Evolutionary conservation across 1,140 invertebrate genomes (phyloP), one percentile per base, ranked within the genome.

Genomic region (Vanessa atalanta): DNA sequence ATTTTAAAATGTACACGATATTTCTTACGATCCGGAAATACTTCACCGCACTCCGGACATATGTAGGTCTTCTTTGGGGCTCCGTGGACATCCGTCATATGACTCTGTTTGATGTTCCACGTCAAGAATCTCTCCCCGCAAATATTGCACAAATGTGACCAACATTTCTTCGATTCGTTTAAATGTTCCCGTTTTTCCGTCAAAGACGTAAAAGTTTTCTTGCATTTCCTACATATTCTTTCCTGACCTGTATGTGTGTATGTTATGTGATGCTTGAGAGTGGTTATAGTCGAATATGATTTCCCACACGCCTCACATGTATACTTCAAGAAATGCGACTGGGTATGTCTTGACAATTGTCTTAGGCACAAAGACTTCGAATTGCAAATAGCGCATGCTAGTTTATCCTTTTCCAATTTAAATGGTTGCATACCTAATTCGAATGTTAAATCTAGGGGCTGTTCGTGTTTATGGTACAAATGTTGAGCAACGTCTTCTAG

Each of bases 261-360:
- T 0, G 79, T 78, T 63, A 84, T 82, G 26, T 85, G 85, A 53
- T 84, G 81, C 47, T 79, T 80, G 8, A 89, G 65, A 0, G 84
- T 80, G 0, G 81, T 80, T 0, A 78, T 78, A 0, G 88, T 88
- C 4, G 90, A 88, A 71, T 93, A 94, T 0, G 89, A 88, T 63
- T 93, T 93, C 0, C 89, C 91, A 50, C 94, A 94, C n/a, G 86
- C 80, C 16, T 94, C 91, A 65, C 94, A 94, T 0, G 87, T 90
- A 75, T 86, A 93, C 5, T 89, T 92, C 6, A 88, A 82, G 26
- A 90, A 93, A 50, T 91, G 91, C 0, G 84, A 87, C 61, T 93
- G 84, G 3, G 85, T 84, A 71, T 92, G 90, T 15, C 84, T 78
- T 51, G 84, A 88, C 20, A 91, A 74, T 31, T 81, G 82, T 23